phyloP scores from a whole-genome alignment of 2,888 invertebrate genomes.

The Melikaiella ostensackeni region DNA sequence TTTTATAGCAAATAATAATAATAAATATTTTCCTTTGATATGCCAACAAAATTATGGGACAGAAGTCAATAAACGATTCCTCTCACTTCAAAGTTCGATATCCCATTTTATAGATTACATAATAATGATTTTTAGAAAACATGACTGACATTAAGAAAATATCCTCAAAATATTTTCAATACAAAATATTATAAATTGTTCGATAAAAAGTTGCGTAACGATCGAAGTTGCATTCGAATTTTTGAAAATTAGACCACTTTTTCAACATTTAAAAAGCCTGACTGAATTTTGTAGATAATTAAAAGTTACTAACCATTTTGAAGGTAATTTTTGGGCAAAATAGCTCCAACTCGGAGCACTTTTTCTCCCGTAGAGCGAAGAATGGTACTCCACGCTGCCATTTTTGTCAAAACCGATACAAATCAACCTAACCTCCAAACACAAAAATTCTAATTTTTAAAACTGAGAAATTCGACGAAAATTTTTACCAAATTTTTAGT shows the following conservation, averaged over 20 bases:
- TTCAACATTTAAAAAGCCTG: conserved; percentile 33
- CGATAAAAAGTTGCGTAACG: not conserved
- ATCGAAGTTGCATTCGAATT: not conserved
- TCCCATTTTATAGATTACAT: too few relatives aligned
- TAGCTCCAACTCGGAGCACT: conserved; percentile 64
- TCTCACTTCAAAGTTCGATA: too few relatives aligned
- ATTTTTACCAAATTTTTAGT: not conserved
- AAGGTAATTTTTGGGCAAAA: conserved; percentile 58
- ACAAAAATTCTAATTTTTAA: not conserved
- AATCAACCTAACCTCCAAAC: not conserved
- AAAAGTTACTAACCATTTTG: conserved; percentile 72
- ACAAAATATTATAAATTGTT: not conserved
- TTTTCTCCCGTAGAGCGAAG: conserved; percentile 73
- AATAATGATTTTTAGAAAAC: too few relatives aligned
- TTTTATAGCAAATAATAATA: too few relatives aligned
- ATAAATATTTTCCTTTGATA: too few relatives aligned
- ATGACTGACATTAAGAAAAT: too few relatives aligned
- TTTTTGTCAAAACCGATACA: conserved; percentile 74
- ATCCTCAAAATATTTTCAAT: not conserved
- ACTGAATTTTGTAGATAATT: not conserved
- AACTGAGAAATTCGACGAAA: not conserved
- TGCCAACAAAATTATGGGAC: too few relatives aligned
- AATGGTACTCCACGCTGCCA: conserved; percentile 85
- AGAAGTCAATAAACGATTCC: too few relatives aligned
- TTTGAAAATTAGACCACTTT: not conserved